Conservation (phyloP, 1,140 invertebrate genomes). For the Metopolophium dirhodum region DNA sequence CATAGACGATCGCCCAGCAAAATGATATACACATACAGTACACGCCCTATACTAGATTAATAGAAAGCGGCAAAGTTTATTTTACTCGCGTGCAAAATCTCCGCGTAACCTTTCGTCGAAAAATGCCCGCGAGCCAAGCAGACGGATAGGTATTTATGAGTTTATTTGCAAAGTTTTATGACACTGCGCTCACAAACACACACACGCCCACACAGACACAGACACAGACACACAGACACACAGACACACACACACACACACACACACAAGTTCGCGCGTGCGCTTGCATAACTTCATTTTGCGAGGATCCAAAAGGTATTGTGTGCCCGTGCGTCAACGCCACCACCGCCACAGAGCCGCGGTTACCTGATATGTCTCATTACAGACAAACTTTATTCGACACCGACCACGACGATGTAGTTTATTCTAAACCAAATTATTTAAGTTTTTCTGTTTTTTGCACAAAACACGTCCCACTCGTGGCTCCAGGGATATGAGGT, state of each 20-base stretch:
- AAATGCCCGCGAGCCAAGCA: neutral
- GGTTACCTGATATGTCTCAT: constrained; percentile 29
- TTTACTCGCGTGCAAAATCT: neutral
- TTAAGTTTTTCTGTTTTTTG: neutral
- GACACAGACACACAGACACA: no score
- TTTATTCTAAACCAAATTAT: constrained; percentile 11
- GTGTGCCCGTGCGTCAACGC: neutral
- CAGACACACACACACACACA: neutral
- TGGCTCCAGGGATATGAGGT: neutral
- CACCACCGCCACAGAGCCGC: neutral
- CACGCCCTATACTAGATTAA: neutral
- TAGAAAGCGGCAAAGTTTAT: neutral
- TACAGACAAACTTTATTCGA: constrained; percentile 6
- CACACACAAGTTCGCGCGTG: neutral
- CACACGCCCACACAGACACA: neutral
- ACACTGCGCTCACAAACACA: no score
- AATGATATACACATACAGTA: neutral
- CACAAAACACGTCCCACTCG: neutral
- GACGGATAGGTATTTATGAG: neutral
- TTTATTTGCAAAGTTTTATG: constrained; percentile 38
- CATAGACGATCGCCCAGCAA: neutral
- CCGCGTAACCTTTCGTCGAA: neutral
- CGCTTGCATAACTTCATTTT: neutral
- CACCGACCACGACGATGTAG: neutral
- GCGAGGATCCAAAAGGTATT: neutral